Conservation (phyloP, 2,888 invertebrate species). For the Pristionchus fissidentatus region DNA sequence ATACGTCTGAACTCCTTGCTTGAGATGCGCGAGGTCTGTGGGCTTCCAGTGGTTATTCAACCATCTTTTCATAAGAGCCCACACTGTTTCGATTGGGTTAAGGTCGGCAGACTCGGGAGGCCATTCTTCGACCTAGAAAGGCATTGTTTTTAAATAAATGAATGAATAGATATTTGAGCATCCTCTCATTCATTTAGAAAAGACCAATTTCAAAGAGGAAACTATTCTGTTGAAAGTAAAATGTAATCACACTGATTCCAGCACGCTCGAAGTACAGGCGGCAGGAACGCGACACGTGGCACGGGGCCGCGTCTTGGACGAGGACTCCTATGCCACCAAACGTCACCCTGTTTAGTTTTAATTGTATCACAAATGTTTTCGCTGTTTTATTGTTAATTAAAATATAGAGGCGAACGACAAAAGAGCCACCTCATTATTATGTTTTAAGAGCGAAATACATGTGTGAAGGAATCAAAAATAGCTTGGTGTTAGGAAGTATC, state of each 20-base stretch:
- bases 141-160: not conserved
- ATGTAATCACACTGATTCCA: not conserved
- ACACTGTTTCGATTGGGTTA: not conserved
- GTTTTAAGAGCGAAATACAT: too few species aligned
- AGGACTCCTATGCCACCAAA: not conserved
- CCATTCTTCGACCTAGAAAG: conserved; percentile 1
- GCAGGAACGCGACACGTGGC: not conserved
- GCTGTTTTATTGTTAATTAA: too few species aligned
- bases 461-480: too few species aligned
- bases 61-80: not conserved
- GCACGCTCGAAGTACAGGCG: not conserved
- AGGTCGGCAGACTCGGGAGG: not conserved
- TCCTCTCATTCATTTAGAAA: too few species aligned
- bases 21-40: not conserved
- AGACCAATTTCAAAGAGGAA: not conserved
- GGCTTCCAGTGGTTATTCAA: not conserved
- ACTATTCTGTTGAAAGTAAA: too few species aligned
- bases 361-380: too few species aligned
- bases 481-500: too few species aligned
- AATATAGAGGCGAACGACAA: too few species aligned
- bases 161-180: not conserved
- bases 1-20: too few species aligned
- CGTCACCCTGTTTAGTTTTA: too few species aligned
- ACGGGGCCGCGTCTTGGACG: not conserved
- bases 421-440: too few species aligned